Base-by-base conservation (phyloP, 1,140 invertebrate genomes). In the Copidosoma floridanum region DNA sequence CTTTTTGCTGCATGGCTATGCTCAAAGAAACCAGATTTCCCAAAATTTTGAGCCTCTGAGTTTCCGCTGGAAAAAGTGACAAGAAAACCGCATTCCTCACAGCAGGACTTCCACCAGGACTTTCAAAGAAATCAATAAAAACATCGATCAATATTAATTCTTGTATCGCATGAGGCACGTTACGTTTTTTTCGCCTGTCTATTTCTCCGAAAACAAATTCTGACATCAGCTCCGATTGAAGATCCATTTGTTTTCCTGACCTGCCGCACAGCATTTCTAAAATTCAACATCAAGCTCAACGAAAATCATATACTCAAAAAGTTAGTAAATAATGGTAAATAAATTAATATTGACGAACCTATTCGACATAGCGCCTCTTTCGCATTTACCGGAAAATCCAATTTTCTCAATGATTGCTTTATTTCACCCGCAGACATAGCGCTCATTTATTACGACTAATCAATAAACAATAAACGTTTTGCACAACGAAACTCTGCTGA, bases 141-240 rank as follows among this genome's bases (percentile, higher is more conserved):
- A 90, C 85, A 64, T 92, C 85, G 21, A 92, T 84, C 0, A 93
- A 72, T 66, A 92, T 89, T 18, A 92, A 72, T 67, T 92, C 89
- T 67, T 90, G 86, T 29, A 92, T 80, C 0, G 87, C 82, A 59
- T 78, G 77, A 0, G 75, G 67, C 12, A 71, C 67, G 29, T 83
- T 81, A 37, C 84, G 82, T 38, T 82, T 82, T 27, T 87, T 86
- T 18, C 86, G 80, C 26, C 85, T 81, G 24, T 90, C 88, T 0
- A 86, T 82, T 74, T 93, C 90, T 50, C 87, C 87, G 68, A 93
- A 93, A 21, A 93, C 84, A 75, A 91, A 92, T 71, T 92, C 90
- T 3, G 89, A 84, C 76, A 92, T 92, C 21, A 93, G 79, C 64
- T 92, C 89, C 76, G 89, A 84, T 24, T 88, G 86, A 3, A 86